These are phyloP conservation scores for Oophaga sylvatica DNA, from an alignment of 2,797 vertebrate species.

Conservation along the genomic window DNA sequence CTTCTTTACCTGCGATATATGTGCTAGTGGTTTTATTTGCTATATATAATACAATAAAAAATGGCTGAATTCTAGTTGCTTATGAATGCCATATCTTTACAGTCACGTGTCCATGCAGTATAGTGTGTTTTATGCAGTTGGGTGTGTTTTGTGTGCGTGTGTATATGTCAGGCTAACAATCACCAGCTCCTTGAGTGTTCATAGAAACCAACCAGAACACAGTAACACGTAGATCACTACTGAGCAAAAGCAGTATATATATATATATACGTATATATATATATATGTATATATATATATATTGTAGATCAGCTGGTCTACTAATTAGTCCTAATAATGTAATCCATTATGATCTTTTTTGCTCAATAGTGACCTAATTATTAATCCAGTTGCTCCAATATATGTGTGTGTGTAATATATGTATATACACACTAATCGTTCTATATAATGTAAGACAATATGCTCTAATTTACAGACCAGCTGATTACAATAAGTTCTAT, in stretches of 20 bases:
- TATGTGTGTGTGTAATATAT: no score
- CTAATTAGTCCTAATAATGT: no score
- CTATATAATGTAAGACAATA: no score
- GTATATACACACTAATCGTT: no score
- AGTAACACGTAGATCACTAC: background rate
- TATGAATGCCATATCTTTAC: background rate
- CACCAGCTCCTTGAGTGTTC: background rate
- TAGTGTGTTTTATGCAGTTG: conserved; percentile 19
- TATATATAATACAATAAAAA: background rate
- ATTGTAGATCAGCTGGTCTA: no score
- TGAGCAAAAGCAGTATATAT: background rate
- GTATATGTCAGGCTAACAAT: background rate
- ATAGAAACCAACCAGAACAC: background rate
- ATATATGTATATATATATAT: no score
- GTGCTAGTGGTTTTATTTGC: background rate
- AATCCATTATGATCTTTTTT: no score
- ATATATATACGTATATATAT: background rate
- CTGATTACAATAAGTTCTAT: no score
- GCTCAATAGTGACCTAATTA: no score
- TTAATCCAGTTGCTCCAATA: no score
- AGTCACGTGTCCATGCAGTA: background rate
- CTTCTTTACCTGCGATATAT: background rate
- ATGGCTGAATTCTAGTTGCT: background rate
- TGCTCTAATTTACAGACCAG: no score
- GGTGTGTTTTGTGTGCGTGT: conserved; percentile 1